Conservation (phyloP, 2,113 vertebrate species). For the Illadopsis cleaveri region DNA sequence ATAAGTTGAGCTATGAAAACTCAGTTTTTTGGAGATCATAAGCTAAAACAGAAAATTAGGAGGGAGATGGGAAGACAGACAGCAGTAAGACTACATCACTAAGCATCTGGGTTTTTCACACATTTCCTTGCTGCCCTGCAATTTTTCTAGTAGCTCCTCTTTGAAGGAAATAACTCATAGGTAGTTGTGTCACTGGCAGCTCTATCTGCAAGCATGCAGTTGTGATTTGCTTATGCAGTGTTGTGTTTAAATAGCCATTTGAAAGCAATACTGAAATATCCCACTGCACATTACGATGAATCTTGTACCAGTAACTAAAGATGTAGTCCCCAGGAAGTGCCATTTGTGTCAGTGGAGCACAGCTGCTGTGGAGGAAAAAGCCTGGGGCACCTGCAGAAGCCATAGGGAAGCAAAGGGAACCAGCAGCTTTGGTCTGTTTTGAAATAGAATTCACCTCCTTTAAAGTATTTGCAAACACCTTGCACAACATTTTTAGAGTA, state of each 20-base stretch:
- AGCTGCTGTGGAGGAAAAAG: slow-evolving; percentile 61
- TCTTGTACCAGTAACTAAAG: slow-evolving; percentile 60
- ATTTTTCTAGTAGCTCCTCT: not conserved
- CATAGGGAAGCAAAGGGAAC: slow-evolving; percentile 8
- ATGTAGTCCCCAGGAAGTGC: slow-evolving; percentile 48
- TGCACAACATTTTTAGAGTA: not conserved
- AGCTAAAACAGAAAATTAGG: not conserved
- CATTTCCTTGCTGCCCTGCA: not conserved
- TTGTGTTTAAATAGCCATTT: slow-evolving; percentile 43
- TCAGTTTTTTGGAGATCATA: not conserved
- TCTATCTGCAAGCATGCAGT: not conserved
- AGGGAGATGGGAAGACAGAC: not conserved
- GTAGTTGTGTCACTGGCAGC: not conserved
- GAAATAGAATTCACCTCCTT: not conserved
- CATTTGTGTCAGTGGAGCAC: slow-evolving; percentile 56
- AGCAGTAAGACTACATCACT: not conserved
- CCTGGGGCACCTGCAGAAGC: slow-evolving; percentile 37
- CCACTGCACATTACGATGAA: slow-evolving; percentile 13
- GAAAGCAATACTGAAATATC: slow-evolving; percentile 41
- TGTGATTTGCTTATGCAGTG: slow-evolving; percentile 44
- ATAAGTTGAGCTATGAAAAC: not conserved
- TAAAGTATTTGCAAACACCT: not conserved
- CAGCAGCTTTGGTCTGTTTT: slow-evolving; percentile 19
- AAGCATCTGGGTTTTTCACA: not conserved
- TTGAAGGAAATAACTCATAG: not conserved